Evolutionary conservation across 2,113 vertebrate species (phyloP).

Genomic region (Xiphorhynchus elegans): DNA sequence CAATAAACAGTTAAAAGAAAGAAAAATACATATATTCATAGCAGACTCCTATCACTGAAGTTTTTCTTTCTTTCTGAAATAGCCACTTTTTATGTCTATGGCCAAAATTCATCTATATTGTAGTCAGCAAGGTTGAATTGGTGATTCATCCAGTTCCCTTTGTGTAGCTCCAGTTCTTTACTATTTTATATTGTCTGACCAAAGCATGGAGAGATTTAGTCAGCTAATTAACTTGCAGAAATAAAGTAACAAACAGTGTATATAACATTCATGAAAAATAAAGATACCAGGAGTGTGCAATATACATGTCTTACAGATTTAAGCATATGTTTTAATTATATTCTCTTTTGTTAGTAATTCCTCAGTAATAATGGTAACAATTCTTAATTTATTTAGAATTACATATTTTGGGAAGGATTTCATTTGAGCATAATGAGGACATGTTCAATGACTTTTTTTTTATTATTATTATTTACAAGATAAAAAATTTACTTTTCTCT

Average conservation of each 20-base stretch:
- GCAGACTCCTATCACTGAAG: background rate
- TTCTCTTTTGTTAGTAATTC: background rate
- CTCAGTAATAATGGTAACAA: background rate
- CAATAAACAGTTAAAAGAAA: background rate
- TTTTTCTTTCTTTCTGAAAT: background rate
- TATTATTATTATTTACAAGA: background rate
- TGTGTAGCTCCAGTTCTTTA: background rate
- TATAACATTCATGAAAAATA: background rate
- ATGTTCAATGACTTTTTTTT: background rate
- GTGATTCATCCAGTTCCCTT: background rate
- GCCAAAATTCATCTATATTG: conserved; percentile 1
- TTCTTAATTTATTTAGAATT: background rate
- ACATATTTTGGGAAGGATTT: background rate
- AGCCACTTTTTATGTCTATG: background rate
- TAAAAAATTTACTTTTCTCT: background rate
- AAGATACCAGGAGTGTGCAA: background rate
- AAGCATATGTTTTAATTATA: background rate
- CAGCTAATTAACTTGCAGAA: conserved; percentile 13
- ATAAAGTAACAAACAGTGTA: background rate
- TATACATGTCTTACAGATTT: background rate
- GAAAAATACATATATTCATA: background rate
- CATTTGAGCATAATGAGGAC: background rate
- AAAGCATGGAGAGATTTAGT: background rate
- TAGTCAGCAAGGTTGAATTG: background rate
- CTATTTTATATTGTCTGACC: background rate